These are phyloP conservation scores for Pristiophorus japonicus DNA, from an alignment of 2,113 vertebrate genomes.

Conservation along the genomic window DNA sequence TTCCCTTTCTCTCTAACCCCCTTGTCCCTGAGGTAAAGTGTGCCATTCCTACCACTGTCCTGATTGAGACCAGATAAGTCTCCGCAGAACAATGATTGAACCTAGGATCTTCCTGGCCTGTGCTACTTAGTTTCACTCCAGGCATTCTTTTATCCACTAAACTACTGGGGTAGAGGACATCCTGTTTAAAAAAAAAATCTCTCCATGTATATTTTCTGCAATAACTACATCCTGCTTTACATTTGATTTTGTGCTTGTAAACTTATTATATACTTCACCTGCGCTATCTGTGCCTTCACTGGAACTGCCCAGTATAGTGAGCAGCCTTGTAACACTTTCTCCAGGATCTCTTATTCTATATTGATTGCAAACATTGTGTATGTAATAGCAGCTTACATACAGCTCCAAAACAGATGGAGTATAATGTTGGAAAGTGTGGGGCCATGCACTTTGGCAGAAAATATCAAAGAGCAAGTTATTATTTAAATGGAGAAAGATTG, in stretches of 20 bases:
- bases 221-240: background rate
- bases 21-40: background rate
- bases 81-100: background rate
- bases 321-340: background rate
- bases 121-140: background rate
- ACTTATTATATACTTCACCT: background rate
- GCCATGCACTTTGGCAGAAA: too few relatives aligned
- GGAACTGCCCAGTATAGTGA: background rate
- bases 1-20: background rate
- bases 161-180: background rate
- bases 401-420: too few relatives aligned
- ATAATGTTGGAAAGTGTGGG: too few relatives aligned
- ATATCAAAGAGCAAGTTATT: too few relatives aligned
- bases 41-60: background rate
- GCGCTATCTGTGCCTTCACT: background rate
- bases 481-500: too few relatives aligned
- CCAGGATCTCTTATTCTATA: background rate
- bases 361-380: conserved; percentile 4
- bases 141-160: background rate
- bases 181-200: background rate
- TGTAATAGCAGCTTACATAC: too few relatives aligned
- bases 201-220: background rate
- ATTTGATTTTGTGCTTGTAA: background rate
- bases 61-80: background rate
- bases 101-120: background rate